Evolutionary conservation across 2,888 invertebrate species (phyloP).

Genomic region (Tiliacea aurago): DNA sequence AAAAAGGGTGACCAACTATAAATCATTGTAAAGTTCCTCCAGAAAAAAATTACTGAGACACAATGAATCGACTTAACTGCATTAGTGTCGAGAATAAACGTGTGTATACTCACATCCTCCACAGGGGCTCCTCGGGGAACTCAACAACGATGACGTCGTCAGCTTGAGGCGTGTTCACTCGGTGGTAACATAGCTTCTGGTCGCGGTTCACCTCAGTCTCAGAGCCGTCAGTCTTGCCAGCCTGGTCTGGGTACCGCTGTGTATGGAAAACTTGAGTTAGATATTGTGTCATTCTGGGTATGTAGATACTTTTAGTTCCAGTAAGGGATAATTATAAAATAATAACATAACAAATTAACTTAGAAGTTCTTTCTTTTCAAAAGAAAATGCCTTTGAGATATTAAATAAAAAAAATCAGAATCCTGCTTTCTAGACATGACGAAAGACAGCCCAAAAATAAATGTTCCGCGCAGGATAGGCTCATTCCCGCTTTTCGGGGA

Average conservation of each 20-base stretch:
- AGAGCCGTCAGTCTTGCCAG: conserved; percentile 97
- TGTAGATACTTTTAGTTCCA: too few relatives aligned
- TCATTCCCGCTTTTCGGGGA: too few relatives aligned
- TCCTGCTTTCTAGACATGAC: too few relatives aligned
- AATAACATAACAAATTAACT: too few relatives aligned
- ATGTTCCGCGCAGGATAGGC: too few relatives aligned
- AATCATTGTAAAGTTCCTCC: background rate
- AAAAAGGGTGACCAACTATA: background rate
- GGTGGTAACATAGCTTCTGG: conserved; percentile 98
- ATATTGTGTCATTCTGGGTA: background rate
- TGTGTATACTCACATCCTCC: conserved; percentile 94
- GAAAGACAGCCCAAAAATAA: too few relatives aligned
- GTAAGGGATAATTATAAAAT: background rate
- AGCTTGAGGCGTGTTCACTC: conserved; percentile 95
- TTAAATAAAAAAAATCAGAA: background rate
- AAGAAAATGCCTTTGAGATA: background rate
- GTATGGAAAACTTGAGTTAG: conserved; percentile 38
- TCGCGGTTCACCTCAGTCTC: conserved; percentile 96
- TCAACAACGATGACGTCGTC: conserved; percentile 97
- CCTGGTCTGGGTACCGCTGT: conserved; percentile 95
- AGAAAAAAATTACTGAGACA: background rate
- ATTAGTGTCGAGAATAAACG: background rate
- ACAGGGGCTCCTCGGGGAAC: conserved; percentile 97
- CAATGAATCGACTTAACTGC: background rate
- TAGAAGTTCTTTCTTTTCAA: background rate